Conservation (phyloP, 2,888 invertebrate species). For the Phasia obesa region DNA sequence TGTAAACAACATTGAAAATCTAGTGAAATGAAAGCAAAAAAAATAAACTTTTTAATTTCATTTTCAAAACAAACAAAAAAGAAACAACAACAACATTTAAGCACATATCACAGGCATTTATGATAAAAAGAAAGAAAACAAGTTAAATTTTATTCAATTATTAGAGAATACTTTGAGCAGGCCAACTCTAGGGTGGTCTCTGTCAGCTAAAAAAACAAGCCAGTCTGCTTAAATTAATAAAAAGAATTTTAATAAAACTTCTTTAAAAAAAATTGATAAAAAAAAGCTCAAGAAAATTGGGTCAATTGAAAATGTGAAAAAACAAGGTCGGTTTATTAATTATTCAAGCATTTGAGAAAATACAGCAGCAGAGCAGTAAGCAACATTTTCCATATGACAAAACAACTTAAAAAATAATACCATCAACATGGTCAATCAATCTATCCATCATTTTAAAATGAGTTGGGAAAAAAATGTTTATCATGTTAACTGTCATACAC, state of each 20-base stretch:
- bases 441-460: slow-evolving; percentile 40
- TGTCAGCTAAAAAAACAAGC: slow-evolving; percentile 38
- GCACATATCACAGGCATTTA: slow-evolving; percentile 46
- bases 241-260: slow-evolving; percentile 52
- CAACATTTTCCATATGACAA: slow-evolving; percentile 34
- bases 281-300: slow-evolving; percentile 42
- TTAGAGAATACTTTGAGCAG: slow-evolving; percentile 36
- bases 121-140: slow-evolving; percentile 37
- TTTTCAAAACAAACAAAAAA: slow-evolving; percentile 47
- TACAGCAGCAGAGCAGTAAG: background rate
- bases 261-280: background rate
- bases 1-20: slow-evolving; percentile 65
- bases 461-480: slow-evolving; percentile 42
- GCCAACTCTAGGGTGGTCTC: slow-evolving; percentile 64
- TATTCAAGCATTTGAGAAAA: slow-evolving; percentile 15
- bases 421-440: slow-evolving; percentile 39
- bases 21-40: slow-evolving; percentile 11
- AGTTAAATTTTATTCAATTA: slow-evolving; percentile 70
- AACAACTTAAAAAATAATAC: slow-evolving; percentile 30
- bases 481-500: slow-evolving; percentile 68
- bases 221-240: background rate
- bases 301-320: slow-evolving; percentile 45
- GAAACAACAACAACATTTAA: slow-evolving; percentile 22
- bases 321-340: slow-evolving; percentile 56
- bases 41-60: slow-evolving; percentile 62